Evolutionary conservation across 2,113 vertebrate genomes (phyloP), one percentile per base, ranked within the genome.

Genomic region (Brachypodius melanocephalos): DNA sequence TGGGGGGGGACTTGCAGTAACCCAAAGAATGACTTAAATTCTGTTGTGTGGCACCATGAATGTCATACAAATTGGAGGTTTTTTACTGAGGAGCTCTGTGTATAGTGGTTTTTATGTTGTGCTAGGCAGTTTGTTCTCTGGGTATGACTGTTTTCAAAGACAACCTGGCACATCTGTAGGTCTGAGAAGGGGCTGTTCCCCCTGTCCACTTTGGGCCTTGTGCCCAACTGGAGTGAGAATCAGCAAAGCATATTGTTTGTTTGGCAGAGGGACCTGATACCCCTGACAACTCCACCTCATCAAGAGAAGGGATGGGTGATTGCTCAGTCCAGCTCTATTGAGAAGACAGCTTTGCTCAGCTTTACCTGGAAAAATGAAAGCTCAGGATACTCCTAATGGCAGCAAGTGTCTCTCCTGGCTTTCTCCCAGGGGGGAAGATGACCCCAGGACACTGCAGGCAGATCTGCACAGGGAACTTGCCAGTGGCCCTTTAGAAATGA

Each of bases 391-490:
- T 29, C 31, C 48, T 62, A 38, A 72, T 4, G 0, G 59, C 54
- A 92, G 62, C 73, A 88, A 81, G 72, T 45, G n/a, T 51, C 43
- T 91, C 67, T 93, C 46, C 63, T 96, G 89, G 88, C 75, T 91
- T 77, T 91, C 48, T 94, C 91, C 85, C 91, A 95, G 63, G 85
- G 78, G 85, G 19, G 12, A 71, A 61, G 71, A 85, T 90, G 89
- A 95, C 85, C 82, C 78, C 66, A 74, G 78, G 82, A 94, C 82
- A 57, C 57, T 72, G 73, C 75, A 90, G 75, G 43, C 75, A 86
- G 82, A 65, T 58, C 74, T 73, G 57, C 88, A 74, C 36, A 10
- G 67, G 52, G 65, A 77, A 74, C 59, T 86, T 86, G 91, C 75
- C 79, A 94, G 72, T 73, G 79, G 90, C 63, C 75, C 2, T 5